A percentile compares a stretch with the other conserved stretches of the same genome.
Conservation (phyloP, 1,140 invertebrate genomes). For the Calephelis virginiensis region DNA sequence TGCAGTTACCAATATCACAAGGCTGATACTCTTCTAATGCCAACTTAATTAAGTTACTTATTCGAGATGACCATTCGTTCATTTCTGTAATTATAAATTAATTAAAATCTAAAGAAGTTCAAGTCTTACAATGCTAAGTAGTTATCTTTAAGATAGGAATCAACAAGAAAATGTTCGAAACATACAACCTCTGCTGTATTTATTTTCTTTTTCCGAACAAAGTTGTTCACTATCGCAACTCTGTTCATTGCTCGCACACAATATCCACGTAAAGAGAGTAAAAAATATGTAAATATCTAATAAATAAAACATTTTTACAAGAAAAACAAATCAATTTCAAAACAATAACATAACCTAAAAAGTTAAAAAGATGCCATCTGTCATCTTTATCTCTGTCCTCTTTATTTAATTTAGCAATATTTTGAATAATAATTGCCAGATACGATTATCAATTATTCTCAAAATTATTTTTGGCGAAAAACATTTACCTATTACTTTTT, state of each 20-base stretch:
- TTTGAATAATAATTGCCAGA: too few relatives aligned
- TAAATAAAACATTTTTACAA: neutral
- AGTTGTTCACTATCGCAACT: slow-evolving; percentile 19
- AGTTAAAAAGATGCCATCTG: too few relatives aligned
- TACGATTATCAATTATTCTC: too few relatives aligned
- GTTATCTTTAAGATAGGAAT: too few relatives aligned
- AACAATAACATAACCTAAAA: too few relatives aligned
- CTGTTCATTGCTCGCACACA: neutral
- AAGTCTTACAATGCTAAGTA: too few relatives aligned
- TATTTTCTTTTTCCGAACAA: slow-evolving; percentile 28
- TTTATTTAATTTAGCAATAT: too few relatives aligned
- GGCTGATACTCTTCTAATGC: slow-evolving; percentile 67
- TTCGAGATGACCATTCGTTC: slow-evolving; percentile 58
- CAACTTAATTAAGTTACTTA: slow-evolving; percentile 58
- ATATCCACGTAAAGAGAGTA: neutral
- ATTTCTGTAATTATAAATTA: slow-evolving; percentile 51
- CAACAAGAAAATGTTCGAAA: neutral
- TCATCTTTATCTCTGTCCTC: too few relatives aligned
- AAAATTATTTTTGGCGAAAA: too few relatives aligned
- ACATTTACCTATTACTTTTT: too few relatives aligned
- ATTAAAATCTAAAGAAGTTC: neutral
- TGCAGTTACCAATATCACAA: slow-evolving; percentile 77
- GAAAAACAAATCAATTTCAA: too few relatives aligned
- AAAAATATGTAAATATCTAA: neutral
- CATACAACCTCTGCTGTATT: slow-evolving; percentile 33